Percentiles rank a stretch among this genome's conserved stretches.
Conservation (phyloP, 2,113 vertebrate genomes). For the Grantiella picta region DNA sequence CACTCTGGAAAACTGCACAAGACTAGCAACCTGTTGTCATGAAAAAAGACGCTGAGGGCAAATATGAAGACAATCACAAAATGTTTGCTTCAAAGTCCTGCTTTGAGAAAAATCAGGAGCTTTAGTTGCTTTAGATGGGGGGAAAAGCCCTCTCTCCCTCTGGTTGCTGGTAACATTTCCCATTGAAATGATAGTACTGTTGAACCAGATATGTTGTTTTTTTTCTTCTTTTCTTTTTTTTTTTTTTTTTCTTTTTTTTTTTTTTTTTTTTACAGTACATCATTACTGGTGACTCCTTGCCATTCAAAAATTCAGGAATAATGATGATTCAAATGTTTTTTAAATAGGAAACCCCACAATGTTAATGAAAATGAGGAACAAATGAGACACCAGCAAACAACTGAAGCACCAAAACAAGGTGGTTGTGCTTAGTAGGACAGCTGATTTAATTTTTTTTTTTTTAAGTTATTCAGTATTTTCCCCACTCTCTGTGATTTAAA, state of each 20-base stretch:
- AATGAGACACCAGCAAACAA: background rate
- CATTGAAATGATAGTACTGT: background rate
- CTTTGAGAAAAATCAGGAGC: background rate
- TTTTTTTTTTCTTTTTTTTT: background rate
- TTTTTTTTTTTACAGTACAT: background rate
- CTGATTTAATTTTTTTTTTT: background rate
- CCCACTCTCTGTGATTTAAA: background rate
- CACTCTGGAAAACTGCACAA: background rate
- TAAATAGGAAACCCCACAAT: background rate
- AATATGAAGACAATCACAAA: background rate
- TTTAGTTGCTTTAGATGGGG: background rate
- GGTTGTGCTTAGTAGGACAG: background rate
- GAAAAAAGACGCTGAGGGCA: background rate
- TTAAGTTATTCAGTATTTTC: background rate
- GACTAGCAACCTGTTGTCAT: background rate
- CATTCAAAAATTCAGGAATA: background rate
- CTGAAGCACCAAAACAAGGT: background rate
- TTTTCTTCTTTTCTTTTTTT: background rate
- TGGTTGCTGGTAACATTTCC: background rate
- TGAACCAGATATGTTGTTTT: background rate
- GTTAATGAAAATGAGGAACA: background rate
- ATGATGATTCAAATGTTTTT: background rate
- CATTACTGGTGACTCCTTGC: background rate
- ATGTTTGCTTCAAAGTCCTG: background rate
- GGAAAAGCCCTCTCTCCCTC: background rate